These are phyloP conservation scores for Allobates femoralis DNA, from an alignment of 2,797 vertebrate genomes.

Conservation along the genomic window DNA sequence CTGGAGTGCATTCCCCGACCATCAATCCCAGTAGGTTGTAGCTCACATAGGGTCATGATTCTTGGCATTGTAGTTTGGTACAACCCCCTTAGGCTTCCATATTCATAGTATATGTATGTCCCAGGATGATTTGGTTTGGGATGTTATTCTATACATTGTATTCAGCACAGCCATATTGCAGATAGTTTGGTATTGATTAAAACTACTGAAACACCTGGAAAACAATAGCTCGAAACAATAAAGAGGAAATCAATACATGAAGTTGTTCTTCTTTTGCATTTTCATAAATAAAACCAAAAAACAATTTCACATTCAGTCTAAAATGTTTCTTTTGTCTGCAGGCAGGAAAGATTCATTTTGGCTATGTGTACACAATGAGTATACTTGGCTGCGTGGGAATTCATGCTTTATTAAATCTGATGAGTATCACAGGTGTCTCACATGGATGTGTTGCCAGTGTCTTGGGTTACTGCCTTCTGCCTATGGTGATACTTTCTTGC, in stretches of 20 bases:
- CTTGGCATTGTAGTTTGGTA: no score
- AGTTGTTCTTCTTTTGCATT: slow-evolving; percentile 2
- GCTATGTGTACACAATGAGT: slow-evolving; percentile 82
- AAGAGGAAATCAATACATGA: background rate
- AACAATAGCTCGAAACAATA: background rate
- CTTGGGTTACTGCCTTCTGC: slow-evolving; percentile 84
- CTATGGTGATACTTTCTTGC: slow-evolving; percentile 82
- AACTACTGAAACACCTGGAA: background rate
- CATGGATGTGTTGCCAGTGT: slow-evolving; percentile 85
- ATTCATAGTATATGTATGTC: no score
- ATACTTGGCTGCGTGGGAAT: slow-evolving; percentile 80
- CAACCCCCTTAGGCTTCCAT: no score
- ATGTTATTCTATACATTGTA: background rate
- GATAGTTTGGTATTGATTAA: background rate
- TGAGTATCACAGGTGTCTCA: slow-evolving; percentile 78
- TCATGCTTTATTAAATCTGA: slow-evolving; percentile 79
- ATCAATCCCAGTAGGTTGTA: background rate
- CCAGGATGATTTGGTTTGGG: background rate
- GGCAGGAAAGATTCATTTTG: slow-evolving; percentile 86
- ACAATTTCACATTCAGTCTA: background rate
- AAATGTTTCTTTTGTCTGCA: slow-evolving; percentile 66
- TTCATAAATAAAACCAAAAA: background rate
- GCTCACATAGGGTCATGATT: no score
- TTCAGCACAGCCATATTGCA: background rate
- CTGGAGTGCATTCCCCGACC: background rate